A percentile compares a stretch with the other conserved stretches of the same genome.
Evolutionary conservation across 2,113 vertebrate species (phyloP).

Genomic region (Nansenia antarctica): DNA sequence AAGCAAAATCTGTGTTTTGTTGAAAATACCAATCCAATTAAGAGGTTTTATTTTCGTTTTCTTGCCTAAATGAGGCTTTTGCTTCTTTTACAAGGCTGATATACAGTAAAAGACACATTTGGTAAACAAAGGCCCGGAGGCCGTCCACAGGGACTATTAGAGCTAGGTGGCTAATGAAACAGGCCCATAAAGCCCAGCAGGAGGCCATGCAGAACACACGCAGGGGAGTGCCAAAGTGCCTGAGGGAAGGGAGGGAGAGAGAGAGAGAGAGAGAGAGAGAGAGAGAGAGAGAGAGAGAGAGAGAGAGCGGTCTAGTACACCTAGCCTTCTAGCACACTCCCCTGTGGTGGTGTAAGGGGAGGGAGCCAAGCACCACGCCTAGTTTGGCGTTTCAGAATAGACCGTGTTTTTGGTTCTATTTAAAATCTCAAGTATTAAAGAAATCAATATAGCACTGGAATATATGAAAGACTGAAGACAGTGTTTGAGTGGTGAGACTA

Average conservation of each 20-base stretch:
- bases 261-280: not conserved
- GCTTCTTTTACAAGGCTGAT: constrained; percentile 62
- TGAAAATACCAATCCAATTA: constrained; percentile 77
- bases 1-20: constrained; percentile 72
- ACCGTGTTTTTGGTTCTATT: too few relatives aligned
- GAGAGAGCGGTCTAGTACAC: too few relatives aligned
- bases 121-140: constrained; percentile 54
- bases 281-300: not conserved
- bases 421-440: too few relatives aligned
- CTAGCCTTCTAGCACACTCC: not conserved
- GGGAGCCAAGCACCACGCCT: not conserved
- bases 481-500: too few relatives aligned
- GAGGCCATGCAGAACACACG: constrained; percentile 27
- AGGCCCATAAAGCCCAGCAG: constrained; percentile 48
- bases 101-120: constrained; percentile 64
- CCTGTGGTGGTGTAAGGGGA: not conserved
- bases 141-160: constrained; percentile 60
- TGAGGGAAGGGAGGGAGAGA: constrained; percentile 27
- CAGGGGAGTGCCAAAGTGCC: constrained; percentile 14
- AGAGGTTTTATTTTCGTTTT: constrained; percentile 55
- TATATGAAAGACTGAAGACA: too few relatives aligned
- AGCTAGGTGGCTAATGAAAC: constrained; percentile 69
- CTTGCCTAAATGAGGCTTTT: constrained; percentile 60
- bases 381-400: too few relatives aligned
- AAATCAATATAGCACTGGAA: too few relatives aligned